Evolutionary conservation across 2,888 invertebrate species (phyloP), one percentile per base, ranked within the genome.

Genomic region (Sipha maydis): DNA sequence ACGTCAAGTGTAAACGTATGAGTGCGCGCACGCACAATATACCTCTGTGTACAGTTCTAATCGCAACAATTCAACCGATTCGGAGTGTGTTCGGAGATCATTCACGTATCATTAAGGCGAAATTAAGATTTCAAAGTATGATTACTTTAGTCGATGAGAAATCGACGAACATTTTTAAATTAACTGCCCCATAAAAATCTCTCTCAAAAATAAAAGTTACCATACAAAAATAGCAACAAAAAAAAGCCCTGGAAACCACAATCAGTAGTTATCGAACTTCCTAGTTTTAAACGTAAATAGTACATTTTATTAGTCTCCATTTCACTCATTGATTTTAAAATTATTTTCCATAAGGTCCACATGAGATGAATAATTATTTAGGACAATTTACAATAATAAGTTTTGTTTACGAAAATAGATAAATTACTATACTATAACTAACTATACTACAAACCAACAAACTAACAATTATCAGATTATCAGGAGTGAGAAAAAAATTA

Each of bases 121-220:
- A 38, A 71, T 82, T 54, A 48, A 0, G 56, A 28, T 8, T 56
- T 75, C 11, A 19, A 14, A 14, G 21, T 3, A 31, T 69, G 21
- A 48, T 82, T n/a, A 56, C n/a, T 11, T 25, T 19, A 38, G 48
- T n/a, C 83, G 34, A 21, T 31, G 56, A 83, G 73, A 83, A 73
- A 83, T 73, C 56, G 71, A 25, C n/a, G 17, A 34, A 73, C 14
- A 71, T 48, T 2, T 19, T 28, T 73, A 54, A 14, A 83, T 83
- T 71, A 28, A 21, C 21, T 56, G 8, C 56, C 28, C 14, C n/a
- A 21, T 73, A 34, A 75, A n/a, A 3, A 71, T 73, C 56, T 75
- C 71, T 83, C n/a, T 17, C 77, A 19, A 28, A 71, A 48, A 21
- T 38, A 83, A 83, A 73, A 83, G 73, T 73, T 19, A 56, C 3